Percentiles rank a stretch among this genome's conserved stretches.
Evolutionary conservation across 2,113 vertebrate genomes (phyloP).

Genomic region (Cavia aperea): DNA sequence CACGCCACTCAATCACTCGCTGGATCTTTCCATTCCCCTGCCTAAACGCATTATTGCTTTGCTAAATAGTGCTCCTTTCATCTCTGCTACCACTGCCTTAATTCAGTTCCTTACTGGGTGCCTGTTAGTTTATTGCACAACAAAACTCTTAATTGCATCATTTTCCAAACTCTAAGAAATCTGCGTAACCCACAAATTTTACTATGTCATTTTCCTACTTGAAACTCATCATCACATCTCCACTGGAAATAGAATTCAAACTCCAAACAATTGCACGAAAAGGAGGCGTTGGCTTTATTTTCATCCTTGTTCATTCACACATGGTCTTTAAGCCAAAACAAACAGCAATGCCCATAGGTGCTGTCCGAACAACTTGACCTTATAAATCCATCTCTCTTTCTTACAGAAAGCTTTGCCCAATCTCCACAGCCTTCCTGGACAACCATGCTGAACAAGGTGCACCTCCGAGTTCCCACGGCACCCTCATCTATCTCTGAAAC

Average conservation of each 20-base stretch:
- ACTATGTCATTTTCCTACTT: background rate
- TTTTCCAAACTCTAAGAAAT: background rate
- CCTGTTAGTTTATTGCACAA: background rate
- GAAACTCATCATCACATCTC: background rate
- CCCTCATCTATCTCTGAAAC: background rate
- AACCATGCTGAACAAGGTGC: background rate
- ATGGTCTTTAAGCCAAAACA: background rate
- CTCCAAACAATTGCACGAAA: background rate
- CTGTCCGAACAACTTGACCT: background rate
- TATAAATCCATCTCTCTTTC: background rate
- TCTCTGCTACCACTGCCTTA: background rate
- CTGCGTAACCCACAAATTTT: background rate
- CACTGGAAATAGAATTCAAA: background rate
- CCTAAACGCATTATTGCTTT: background rate
- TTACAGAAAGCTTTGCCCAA: background rate
- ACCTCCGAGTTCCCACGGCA: background rate
- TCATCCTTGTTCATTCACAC: background rate
- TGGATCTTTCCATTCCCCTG: background rate
- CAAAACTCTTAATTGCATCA: background rate
- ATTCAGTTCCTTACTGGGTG: background rate
- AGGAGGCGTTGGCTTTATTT: background rate
- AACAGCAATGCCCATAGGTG: background rate
- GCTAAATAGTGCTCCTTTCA: background rate
- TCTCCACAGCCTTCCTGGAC: background rate
- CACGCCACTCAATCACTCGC: background rate